Evolutionary conservation across 2,797 vertebrate genomes (phyloP), one percentile per base, ranked within the genome.

Genomic region (Acridotheres tristis): DNA sequence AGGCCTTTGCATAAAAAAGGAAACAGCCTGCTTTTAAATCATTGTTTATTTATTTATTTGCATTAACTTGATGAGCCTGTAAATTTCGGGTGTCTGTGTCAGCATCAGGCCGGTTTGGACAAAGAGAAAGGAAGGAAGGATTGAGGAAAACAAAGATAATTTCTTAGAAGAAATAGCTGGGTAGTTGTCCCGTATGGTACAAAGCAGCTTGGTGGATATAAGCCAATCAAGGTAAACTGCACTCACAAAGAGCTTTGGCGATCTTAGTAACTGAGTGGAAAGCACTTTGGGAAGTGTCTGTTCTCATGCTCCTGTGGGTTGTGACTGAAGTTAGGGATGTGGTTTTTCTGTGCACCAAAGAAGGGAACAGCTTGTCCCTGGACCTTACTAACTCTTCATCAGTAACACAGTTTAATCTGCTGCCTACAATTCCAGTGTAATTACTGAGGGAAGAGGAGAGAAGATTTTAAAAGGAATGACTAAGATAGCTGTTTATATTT

Each of bases 1-100:
- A 88, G 50, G 50, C 65, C 47, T 93, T 68, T 73, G 42, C 27
- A 11, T 88, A 74, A 13, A 73, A 73, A 88, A 69, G 77, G 88
- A 94, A 94, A 9, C 42, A 59, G 63, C 55, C 73, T 76, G 57
- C 16, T 65, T 48, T 42, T 36, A 3, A 21, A 12, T 48, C 6
- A 5, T 50, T 72, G 16, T 26, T 82, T 53, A 22, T n/a, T 71
- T 72, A 13, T 80, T 85, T 74, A 11, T 61, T 69, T 34, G 10
- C 25, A 19, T 69, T 14, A 14, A 58, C 30, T 69, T 25, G 17
- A 65, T 17, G 40, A 32, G 34, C 27, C 47, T 72, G 16, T 75
- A 34, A 68, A 45, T 58, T 36, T 34, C 0, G 27, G 15, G n/a
- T 32, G 42, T 10, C 32, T 75, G 0, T 32, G 45, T 59, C 38